These are phyloP conservation scores for Acromyrmex charruanus DNA, from an alignment of 1,140 invertebrate genomes.

Conservation along the genomic window DNA sequence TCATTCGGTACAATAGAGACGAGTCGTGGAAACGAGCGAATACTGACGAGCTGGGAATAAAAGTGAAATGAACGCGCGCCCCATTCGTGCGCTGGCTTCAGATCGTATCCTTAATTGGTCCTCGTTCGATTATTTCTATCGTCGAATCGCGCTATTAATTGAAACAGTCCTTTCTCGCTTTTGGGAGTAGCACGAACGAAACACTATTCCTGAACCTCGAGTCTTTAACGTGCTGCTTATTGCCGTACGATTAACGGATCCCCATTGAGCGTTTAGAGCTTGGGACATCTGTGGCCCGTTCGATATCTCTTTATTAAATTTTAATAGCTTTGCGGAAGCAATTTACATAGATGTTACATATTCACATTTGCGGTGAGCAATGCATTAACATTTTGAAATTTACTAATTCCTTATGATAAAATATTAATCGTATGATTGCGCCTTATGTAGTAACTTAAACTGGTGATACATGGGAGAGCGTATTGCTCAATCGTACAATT, in stretches of 20 bases:
- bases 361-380: conserved; percentile 21
- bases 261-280: neutral
- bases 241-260: conserved; percentile 10
- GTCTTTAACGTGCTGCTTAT: conserved; percentile 27
- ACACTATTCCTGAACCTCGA: too few relatives aligned
- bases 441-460: neutral
- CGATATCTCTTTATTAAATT: conserved; percentile 47
- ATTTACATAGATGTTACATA: conserved; percentile 27
- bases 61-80: conserved; percentile 52
- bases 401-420: conserved; percentile 45
- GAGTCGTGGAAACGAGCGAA: conserved; percentile 50
- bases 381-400: conserved; percentile 11
- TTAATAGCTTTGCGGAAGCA: conserved; percentile 41
- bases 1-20: conserved; percentile 56
- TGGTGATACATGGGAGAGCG: neutral
- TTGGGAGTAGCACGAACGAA: conserved; percentile 1
- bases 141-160: conserved; percentile 51
- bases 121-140: conserved; percentile 58
- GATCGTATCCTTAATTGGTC: conserved; percentile 59
- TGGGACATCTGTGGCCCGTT: conserved; percentile 13
- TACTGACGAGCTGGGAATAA: conserved; percentile 50
- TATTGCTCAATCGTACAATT: neutral
- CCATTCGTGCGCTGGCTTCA: conserved; percentile 22
- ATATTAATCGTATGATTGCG: conserved; percentile 22
- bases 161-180: conserved; percentile 10